Evolutionary conservation across 2,113 vertebrate genomes (phyloP), one percentile per base, ranked within the genome.

Genomic region (Ursus arctos): DNA sequence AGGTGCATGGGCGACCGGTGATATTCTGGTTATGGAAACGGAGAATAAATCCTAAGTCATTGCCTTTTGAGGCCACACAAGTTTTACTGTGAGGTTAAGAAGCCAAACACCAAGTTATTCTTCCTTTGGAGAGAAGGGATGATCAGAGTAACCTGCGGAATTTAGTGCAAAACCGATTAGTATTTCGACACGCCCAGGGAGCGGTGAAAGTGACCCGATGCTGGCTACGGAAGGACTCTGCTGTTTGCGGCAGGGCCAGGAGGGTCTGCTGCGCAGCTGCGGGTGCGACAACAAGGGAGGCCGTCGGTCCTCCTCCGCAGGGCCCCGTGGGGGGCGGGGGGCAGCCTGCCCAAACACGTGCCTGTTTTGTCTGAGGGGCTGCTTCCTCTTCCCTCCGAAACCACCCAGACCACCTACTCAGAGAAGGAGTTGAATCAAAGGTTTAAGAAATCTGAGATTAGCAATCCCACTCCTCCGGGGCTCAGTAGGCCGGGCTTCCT

Each of bases 381-480:
- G 43, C 43, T 43, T 43, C 43, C 43, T 74, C 49, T 91, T 71
- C 10, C 65, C 49, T 69, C 59, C 49, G 63, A 63, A 69, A 65
- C 65, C 72, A 65, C 83, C 71, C 28, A 65, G 9, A 71, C 21
- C 26, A 63, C 71, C n/a, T 90, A 43, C 33, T 47, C 24, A 59
- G 36, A 90, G 67, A 87, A 71, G 33, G 36, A 90, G 43, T 0
- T 55, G 49, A 90, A 49, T 24, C 55, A 47, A 59, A 92, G 31
- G n/a, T 33, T 90, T 43, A 91, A 63, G 63, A 95, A 94, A 61
- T 36, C 36, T 57, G 69, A 88, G 85, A 51, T 77, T 22, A 91
- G 71, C 47, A 85, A 82, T 67, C 72, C 47, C 71, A 49, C 15
- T n/a, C 67, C 84, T 65, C 47, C 0, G 72, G 69, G 21, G 77